Evolutionary conservation across 2,888 invertebrate genomes (phyloP), one percentile per base, ranked within the genome.

Genomic region (Callyntrura sp.): DNA sequence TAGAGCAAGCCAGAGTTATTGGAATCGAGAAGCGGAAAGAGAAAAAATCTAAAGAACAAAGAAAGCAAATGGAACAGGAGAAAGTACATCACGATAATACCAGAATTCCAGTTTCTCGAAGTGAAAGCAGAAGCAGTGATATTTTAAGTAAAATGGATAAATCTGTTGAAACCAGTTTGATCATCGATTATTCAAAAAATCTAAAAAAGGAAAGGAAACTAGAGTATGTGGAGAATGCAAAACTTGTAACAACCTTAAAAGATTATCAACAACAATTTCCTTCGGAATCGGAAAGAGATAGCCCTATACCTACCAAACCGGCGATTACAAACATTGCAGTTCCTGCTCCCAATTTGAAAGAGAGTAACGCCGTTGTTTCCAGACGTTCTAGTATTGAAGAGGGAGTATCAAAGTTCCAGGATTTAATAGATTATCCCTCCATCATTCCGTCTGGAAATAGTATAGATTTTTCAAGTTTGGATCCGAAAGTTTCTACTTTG

Each of bases 1-100:
- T 91, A 11, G 91, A 91, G 12, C 90, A 91, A 55, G 90, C 90
- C 14, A 81, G 88, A 51, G 25, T 84, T 1, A 62, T 81, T 6
- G 88, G 73, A 17, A 85, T 85, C 0, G 87, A 85, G 12, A 86
- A 82, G 25, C 35, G 89, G n/a, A n/a, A n/a, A n/a, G n/a, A n/a
- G n/a, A n/a, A n/a, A n/a, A n/a, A n/a, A n/a, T n/a, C n/a, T 2
- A 25, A 23, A 25, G 85, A 43, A 25, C n/a, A 76, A 25, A 43
- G 57, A 43, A 45, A 12, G 62, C 35, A 85, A 6, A 48, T 9
- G 43, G 43, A 62, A 62, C 12, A 20, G 8, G 35, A 23, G 20
- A 60, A 60, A 60, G 20, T 2, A 60, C 17, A 60, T n/a, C n/a
- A n/a, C n/a, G n/a, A n/a, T n/a, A n/a, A n/a, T n/a, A n/a, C n/a